Conservation (phyloP, 2,888 invertebrate species). For the Anagyrus pseudococci region DNA sequence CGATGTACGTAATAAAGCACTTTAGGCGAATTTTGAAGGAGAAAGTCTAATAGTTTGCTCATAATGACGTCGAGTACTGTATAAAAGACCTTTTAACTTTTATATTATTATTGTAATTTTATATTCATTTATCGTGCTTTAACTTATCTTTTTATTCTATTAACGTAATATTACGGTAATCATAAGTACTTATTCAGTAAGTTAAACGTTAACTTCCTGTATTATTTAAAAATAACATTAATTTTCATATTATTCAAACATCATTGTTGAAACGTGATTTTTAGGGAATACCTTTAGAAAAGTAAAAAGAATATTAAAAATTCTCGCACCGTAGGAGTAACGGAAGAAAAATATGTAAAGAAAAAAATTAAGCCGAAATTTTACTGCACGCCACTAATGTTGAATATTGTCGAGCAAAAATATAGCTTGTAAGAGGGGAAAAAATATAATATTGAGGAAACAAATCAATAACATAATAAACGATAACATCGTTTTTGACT, state of each 20-base stretch:
- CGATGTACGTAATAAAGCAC: slow-evolving; percentile 3
- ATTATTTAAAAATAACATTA: neutral
- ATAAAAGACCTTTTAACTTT: neutral
- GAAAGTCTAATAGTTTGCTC: too few relatives aligned
- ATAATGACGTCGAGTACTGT: too few relatives aligned
- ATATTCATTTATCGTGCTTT: neutral
- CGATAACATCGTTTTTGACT: slow-evolving; percentile 25
- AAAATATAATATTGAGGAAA: slow-evolving; percentile 12
- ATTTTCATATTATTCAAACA: too few relatives aligned
- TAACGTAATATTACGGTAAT: neutral
- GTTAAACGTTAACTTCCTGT: neutral
- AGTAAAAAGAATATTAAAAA: slow-evolving; percentile 15
- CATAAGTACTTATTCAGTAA: too few relatives aligned
- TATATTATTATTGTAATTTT: neutral
- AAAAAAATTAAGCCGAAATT: slow-evolving; percentile 33
- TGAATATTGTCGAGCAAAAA: slow-evolving; percentile 28
- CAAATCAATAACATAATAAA: slow-evolving; percentile 10
- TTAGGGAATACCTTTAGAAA: slow-evolving; percentile 4
- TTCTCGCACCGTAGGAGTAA: slow-evolving; percentile 18
- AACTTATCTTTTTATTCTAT: neutral
- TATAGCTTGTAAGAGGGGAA: slow-evolving; percentile 20
- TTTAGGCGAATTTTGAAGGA: neutral
- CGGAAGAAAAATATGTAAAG: slow-evolving; percentile 5
- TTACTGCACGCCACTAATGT: slow-evolving; percentile 30
- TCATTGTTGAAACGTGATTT: neutral